These are phyloP conservation scores for Malurus cyaneus DNA, from an alignment of 2,113 vertebrate species.

Conservation along the genomic window DNA sequence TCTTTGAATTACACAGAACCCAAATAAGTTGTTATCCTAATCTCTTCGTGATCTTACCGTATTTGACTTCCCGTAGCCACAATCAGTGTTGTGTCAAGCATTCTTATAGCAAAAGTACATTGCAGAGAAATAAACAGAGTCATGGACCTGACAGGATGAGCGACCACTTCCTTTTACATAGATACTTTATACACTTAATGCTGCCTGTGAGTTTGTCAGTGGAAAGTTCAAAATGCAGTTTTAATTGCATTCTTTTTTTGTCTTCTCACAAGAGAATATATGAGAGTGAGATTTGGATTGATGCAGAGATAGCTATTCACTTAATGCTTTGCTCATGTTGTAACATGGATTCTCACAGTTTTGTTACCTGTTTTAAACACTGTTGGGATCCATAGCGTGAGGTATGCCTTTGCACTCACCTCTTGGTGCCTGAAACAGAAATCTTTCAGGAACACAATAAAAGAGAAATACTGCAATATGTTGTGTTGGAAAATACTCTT, in stretches of 20 bases:
- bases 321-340: background rate
- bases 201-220: background rate
- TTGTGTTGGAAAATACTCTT: background rate
- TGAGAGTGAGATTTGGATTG: background rate
- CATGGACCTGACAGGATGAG: constrained; percentile 2
- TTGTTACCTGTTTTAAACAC: background rate
- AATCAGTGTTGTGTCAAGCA: background rate
- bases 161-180: background rate
- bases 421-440: background rate
- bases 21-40: constrained; percentile 17
- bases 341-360: background rate
- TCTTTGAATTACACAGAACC: background rate
- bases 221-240: constrained; percentile 12
- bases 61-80: background rate
- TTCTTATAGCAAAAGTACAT: background rate
- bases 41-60: constrained; percentile 16
- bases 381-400: background rate
- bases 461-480: background rate
- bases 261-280: background rate
- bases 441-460: background rate
- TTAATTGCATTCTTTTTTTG: background rate
- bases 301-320: background rate
- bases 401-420: background rate
- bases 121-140: background rate
- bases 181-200: background rate